A percentile compares a stretch with the other conserved stretches of the same genome.
phyloP scores from a whole-genome alignment of 2,113 vertebrate genomes.

The Protobothrops mucrosquamatus region DNA sequence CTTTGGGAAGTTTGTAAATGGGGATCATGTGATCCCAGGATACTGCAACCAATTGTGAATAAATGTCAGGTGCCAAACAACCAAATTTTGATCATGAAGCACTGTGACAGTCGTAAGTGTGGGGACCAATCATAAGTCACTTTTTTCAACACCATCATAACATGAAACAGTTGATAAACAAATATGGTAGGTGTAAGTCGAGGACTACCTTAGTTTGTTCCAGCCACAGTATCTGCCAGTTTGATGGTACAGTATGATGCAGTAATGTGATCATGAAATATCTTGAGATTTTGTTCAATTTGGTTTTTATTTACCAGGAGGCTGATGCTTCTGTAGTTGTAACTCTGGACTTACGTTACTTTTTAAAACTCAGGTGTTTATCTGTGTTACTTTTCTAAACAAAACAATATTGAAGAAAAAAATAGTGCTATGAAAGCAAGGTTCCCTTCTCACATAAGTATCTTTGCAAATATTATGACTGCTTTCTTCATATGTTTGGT shows the following conservation, averaged over 20 bases:
- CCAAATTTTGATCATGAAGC: not conserved
- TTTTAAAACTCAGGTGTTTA: not conserved
- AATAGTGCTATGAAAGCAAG: not conserved
- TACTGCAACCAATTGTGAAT: too few species aligned
- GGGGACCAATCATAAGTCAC: not conserved
- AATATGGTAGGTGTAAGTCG: not conserved
- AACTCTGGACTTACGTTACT: not conserved
- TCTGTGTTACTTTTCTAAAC: not conserved
- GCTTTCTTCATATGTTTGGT: not conserved
- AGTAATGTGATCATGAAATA: not conserved
- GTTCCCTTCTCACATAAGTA: not conserved
- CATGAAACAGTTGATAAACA: not conserved
- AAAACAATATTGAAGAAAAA: not conserved
- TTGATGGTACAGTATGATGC: not conserved
- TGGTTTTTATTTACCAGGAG: not conserved
- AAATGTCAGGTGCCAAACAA: not conserved
- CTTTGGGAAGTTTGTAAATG: not conserved
- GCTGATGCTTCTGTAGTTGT: not conserved
- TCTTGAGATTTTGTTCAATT: not conserved
- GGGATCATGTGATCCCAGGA: not conserved
- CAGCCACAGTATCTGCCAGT: not conserved
- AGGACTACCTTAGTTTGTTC: not conserved
- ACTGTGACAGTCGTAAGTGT: not conserved
- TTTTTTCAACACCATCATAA: not conserved
- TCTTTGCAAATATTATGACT: not conserved